Conservation (phyloP, 2,113 vertebrate species). For the Phycodurus eques region DNA sequence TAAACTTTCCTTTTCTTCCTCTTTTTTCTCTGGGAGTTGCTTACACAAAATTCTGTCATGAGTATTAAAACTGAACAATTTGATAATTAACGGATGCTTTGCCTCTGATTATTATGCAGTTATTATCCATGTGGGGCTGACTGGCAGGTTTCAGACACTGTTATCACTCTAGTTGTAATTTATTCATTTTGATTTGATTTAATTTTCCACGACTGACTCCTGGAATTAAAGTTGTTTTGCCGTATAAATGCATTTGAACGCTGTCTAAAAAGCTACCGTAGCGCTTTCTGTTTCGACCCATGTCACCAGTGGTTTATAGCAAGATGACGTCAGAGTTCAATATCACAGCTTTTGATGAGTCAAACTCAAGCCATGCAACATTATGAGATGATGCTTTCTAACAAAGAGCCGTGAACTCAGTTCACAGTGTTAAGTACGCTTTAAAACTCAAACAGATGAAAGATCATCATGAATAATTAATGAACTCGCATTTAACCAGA, state of each 20-base stretch:
- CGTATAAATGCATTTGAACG: background rate
- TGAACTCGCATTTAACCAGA: background rate
- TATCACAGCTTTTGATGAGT: conserved; percentile 13
- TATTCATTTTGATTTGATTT: background rate
- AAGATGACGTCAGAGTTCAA: conserved; percentile 3
- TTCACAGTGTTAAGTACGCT: background rate
- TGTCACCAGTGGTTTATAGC: background rate
- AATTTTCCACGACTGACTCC: background rate
- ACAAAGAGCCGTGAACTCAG: background rate
- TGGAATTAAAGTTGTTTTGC: background rate
- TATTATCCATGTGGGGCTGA: background rate
- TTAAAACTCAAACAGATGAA: conserved; percentile 8
- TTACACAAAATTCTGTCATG: background rate
- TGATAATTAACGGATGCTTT: background rate
- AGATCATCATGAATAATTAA: conserved; percentile 41
- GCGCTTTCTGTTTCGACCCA: background rate
- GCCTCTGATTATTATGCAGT: background rate
- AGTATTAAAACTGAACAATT: background rate
- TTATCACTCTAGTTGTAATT: background rate
- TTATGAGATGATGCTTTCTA: background rate
- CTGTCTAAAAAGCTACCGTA: conserved; percentile 1
- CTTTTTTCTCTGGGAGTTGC: background rate
- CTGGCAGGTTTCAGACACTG: background rate
- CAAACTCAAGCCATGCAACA: background rate
- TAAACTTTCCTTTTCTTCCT: background rate